Percentiles rank a stretch among this genome's conserved stretches.
Evolutionary conservation across 2,888 invertebrate species (phyloP).

Genomic region (Drymonia ruficornis): DNA sequence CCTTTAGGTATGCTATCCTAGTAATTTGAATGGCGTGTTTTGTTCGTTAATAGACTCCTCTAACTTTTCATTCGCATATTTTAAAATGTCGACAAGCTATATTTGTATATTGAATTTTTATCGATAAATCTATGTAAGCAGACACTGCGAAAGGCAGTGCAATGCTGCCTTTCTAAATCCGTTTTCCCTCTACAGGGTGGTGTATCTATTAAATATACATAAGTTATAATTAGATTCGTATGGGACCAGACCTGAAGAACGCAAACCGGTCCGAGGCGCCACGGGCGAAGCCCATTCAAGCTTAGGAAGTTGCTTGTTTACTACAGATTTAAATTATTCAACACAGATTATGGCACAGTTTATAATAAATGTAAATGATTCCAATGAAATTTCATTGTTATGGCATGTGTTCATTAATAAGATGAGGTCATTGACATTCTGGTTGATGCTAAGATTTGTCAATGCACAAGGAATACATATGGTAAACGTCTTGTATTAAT

Average conservation of each 20-base stretch:
- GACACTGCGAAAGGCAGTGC: too few species aligned
- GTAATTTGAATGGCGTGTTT: too few species aligned
- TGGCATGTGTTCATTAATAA: background rate
- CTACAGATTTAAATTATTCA: slow-evolving; percentile 5
- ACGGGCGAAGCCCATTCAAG: slow-evolving; percentile 13
- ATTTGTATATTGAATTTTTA: too few species aligned
- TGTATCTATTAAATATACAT: slow-evolving; percentile 2
- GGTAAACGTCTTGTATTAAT: too few species aligned
- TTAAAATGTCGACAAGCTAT: too few species aligned
- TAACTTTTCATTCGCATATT: too few species aligned
- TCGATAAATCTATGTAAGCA: too few species aligned
- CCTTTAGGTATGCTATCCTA: too few species aligned
- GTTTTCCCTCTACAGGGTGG: background rate
- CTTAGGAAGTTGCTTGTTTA: slow-evolving; percentile 7
- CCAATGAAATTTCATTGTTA: slow-evolving; percentile 2
- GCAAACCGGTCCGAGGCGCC: slow-evolving; percentile 39
- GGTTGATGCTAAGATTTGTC: background rate
- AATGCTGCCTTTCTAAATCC: slow-evolving; percentile 18
- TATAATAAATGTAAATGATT: slow-evolving; percentile 3
- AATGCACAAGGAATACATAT: too few species aligned
- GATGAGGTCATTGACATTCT: background rate
- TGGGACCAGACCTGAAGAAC: slow-evolving; percentile 33
- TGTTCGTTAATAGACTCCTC: too few species aligned
- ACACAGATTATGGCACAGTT: background rate
- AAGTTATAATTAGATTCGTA: slow-evolving; percentile 38